A percentile compares a stretch with the other conserved stretches of the same genome.
Conservation (phyloP, 2,113 vertebrate genomes). For the Mirounga angustirostris region DNA sequence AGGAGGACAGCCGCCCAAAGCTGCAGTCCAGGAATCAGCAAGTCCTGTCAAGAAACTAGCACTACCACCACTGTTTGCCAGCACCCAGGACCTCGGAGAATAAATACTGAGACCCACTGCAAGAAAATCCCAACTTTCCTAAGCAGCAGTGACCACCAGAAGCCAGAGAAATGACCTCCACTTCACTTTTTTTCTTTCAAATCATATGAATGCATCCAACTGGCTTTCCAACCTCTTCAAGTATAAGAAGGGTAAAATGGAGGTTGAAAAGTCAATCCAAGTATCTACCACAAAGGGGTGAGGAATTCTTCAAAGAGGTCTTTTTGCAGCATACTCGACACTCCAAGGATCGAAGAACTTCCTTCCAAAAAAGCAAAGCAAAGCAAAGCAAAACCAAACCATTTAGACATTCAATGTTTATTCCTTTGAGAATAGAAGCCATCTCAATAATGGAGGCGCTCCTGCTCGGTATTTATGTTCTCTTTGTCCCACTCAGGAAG, state of each 20-base stretch:
- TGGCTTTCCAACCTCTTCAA: neutral
- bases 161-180: neutral
- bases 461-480: neutral
- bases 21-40: neutral
- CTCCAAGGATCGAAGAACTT: neutral
- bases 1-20: neutral
- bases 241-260: neutral
- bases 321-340: slow-evolving; percentile 21
- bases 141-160: neutral
- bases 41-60: neutral
- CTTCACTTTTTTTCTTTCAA: neutral
- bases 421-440: neutral
- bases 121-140: neutral
- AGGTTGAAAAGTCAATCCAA: neutral
- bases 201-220: neutral
- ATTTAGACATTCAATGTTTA: neutral
- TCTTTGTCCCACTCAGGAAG: neutral
- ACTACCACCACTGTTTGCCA: neutral
- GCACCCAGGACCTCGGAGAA: neutral
- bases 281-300: neutral
- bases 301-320: neutral
- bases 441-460: neutral
- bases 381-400: neutral
- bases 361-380: neutral
- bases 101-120: neutral